Percentiles rank a stretch among this genome's conserved stretches.
phyloP scores from a whole-genome alignment of 2,113 vertebrate genomes.

The Alosa alosa region DNA sequence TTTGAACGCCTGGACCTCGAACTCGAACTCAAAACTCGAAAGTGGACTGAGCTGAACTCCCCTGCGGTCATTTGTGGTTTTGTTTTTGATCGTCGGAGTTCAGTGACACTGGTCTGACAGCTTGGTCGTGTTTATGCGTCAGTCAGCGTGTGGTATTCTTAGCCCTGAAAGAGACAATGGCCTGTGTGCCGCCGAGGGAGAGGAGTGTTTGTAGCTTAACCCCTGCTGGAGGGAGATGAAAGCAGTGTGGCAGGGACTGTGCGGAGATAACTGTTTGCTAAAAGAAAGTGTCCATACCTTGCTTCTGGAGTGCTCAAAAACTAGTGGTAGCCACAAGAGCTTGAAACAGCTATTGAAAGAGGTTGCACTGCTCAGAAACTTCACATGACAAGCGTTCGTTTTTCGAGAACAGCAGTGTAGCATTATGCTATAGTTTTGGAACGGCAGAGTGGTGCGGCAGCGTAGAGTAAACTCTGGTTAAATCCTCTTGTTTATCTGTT shows the following conservation, averaged over 20 bases:
- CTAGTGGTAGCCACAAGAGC: neutral
- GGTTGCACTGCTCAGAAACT: neutral
- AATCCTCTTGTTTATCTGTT: conserved; percentile 13
- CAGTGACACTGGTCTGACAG: neutral
- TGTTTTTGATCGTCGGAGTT: neutral
- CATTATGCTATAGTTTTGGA: conserved; percentile 9
- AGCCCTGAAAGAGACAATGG: conserved; percentile 15
- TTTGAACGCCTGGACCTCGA: neutral
- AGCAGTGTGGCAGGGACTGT: neutral
- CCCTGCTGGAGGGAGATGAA: conserved; percentile 15
- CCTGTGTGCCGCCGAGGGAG: neutral
- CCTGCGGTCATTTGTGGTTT: neutral
- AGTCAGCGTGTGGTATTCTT: conserved; percentile 1
- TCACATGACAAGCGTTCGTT: neutral
- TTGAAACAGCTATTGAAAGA: neutral
- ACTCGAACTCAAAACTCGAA: neutral
- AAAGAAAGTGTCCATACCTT: neutral
- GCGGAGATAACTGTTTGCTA: neutral
- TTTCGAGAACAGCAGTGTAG: neutral
- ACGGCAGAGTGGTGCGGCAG: neutral
- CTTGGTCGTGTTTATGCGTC: conserved; percentile 1
- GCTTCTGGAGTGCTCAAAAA: neutral
- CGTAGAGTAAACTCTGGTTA: conserved; percentile 15
- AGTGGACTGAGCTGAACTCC: conserved; percentile 32
- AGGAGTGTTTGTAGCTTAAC: conserved; percentile 17